Evolutionary conservation across 2,888 invertebrate genomes (phyloP), one percentile per base, ranked within the genome.

Genomic region (Neocrepidodera transversa): DNA sequence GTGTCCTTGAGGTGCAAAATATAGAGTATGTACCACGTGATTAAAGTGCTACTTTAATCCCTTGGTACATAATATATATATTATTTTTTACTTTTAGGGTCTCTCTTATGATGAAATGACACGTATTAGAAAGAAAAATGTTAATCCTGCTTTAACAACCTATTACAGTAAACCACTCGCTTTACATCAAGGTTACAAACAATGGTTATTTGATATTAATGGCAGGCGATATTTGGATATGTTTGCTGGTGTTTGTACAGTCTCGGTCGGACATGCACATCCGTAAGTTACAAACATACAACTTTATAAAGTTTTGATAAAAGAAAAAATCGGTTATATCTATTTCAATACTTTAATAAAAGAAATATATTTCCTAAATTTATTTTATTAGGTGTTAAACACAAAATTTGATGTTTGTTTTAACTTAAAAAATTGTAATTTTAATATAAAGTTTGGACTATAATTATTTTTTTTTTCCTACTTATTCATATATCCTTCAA

Each of bases 221-320:
- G 95, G 95, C 2, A 87, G 85, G 64, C 84, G 94, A 70, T 99
- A 97, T 79, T 83, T 99, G 65, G 98, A 99, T 78, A 87, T 98
- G 83, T 95, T 96, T 76, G 97, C 90, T 3, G 98, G 98, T 5
- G 97, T 99, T 69, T 97, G 96, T 11, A 99, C 98, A 0, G 93
- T 98, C 32, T 95, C 95, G 52, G 95, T 97, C 1, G 97, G 97
- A 16, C 98, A 98, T 78, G 95, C 95, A 76, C 98, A 98, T 82
- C 97, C 97, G 95, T 96, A 83, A 89, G 92, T 85, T 20, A 18
- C n/a, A n/a, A n/a, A n/a, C n/a, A n/a, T n/a, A n/a, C n/a, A n/a
- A n/a, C n/a, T n/a, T n/a, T n/a, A n/a, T n/a, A n/a, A n/a, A n/a
- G n/a, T n/a, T n/a, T n/a, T n/a, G n/a, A n/a, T n/a, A n/a, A n/a